phyloP scores from a whole-genome alignment of 2,888 invertebrate genomes.

The Andrena camellia region DNA sequence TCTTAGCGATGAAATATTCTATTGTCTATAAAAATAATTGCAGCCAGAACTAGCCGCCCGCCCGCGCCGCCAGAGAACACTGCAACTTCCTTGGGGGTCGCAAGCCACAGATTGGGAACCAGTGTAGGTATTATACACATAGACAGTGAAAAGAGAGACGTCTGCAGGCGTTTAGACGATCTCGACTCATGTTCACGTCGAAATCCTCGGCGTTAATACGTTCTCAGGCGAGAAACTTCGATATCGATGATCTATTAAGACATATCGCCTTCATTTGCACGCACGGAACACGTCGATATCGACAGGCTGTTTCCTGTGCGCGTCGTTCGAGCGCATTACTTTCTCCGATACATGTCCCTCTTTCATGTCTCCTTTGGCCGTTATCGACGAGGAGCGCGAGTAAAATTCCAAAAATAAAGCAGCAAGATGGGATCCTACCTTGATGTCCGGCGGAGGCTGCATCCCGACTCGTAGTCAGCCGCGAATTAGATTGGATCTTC shows the following conservation, averaged over 20 bases:
- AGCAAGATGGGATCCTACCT: conserved; percentile 17
- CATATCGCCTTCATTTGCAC: neutral
- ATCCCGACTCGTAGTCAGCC: neutral
- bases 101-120: too few species aligned
- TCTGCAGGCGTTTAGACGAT: too few species aligned
- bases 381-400: neutral
- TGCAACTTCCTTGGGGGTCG: too few species aligned
- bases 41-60: too few species aligned
- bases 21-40: too few species aligned
- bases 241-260: conserved; percentile 2
- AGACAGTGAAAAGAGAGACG: too few species aligned
- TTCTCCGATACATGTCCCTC: neutral
- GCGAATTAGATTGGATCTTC: conserved; percentile 12
- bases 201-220: too few species aligned
- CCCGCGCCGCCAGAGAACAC: too few species aligned
- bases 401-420: neutral
- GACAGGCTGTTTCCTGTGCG: neutral
- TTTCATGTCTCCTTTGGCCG: neutral
- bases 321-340: too few species aligned
- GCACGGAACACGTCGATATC: neutral
- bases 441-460: neutral
- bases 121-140: too few species aligned
- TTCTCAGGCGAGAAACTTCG: neutral
- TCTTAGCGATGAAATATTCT: too few species aligned
- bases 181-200: too few species aligned